Evolutionary conservation across 2,113 vertebrate genomes (phyloP).

Genomic region (Gadus macrocephalus): DNA sequence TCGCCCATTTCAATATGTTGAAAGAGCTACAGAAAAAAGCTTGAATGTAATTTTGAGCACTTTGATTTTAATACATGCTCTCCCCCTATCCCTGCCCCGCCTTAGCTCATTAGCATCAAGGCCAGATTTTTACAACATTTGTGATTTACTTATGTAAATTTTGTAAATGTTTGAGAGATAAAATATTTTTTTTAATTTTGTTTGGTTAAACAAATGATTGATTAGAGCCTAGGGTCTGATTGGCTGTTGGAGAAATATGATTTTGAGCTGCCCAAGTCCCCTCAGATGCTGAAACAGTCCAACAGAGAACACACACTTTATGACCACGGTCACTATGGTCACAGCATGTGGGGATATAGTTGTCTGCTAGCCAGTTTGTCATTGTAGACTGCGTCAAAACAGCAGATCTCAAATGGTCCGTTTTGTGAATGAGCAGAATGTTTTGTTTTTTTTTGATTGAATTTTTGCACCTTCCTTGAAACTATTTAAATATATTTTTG

Average conservation of each 20-base stretch:
- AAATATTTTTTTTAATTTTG: conserved; percentile 51
- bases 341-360: no score
- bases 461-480: background rate
- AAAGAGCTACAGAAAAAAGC: conserved; percentile 53
- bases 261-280: no score
- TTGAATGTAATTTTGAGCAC: conserved; percentile 68
- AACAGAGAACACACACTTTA: no score
- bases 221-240: background rate
- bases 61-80: conserved; percentile 55
- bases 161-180: conserved; percentile 71
- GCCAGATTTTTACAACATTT: conserved; percentile 69
- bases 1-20: conserved; percentile 33
- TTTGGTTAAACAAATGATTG: conserved; percentile 40
- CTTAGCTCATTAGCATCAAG: conserved; percentile 63
- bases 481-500: conserved; percentile 1
- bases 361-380: no score
- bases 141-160: conserved; percentile 72
- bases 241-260: background rate
- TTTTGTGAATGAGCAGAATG: no score
- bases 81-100: conserved; percentile 29
- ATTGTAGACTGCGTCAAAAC: no score
- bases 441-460: background rate
- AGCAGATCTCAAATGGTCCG: no score
- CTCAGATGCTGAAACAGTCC: no score
- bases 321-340: no score